These are phyloP conservation scores for Aphelinus atriplicis DNA, from an alignment of 1,140 invertebrate species.

Conservation along the genomic window DNA sequence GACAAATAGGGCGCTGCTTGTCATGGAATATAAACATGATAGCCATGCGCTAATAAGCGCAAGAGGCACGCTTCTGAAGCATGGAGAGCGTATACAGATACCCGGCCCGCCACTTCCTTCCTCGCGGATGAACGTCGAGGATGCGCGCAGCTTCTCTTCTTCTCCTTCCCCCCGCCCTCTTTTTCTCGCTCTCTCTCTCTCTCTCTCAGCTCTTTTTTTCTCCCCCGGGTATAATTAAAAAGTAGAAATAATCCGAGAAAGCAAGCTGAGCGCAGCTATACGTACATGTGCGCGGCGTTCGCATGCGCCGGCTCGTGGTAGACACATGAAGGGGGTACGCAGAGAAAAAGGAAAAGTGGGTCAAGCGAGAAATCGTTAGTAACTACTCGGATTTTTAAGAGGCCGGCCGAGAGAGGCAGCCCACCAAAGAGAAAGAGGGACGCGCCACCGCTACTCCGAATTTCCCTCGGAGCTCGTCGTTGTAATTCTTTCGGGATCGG, in stretches of 20 bases:
- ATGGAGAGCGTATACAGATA: neutral
- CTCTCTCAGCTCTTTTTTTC: slow-evolving; percentile 19
- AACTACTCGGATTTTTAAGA: slow-evolving; percentile 6
- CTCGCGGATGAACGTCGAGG: slow-evolving; percentile 19
- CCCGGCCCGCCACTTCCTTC: neutral
- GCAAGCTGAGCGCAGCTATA: neutral
- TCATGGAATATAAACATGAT: no score
- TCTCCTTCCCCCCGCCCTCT: neutral
- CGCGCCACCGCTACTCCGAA: no score
- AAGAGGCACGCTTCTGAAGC: no score
- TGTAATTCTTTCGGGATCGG: no score
- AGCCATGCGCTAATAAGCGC: no score
- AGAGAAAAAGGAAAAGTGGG: slow-evolving; percentile 2
- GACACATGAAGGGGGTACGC: neutral
- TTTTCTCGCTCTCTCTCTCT: neutral
- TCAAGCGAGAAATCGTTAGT: slow-evolving; percentile 37
- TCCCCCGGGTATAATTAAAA: slow-evolving; percentile 33
- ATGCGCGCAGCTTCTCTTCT: neutral
- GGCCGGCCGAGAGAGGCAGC: neutral
- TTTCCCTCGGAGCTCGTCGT: no score
- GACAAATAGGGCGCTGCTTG: no score
- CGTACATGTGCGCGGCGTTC: neutral
- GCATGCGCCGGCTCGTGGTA: neutral
- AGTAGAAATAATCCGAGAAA: slow-evolving; percentile 31
- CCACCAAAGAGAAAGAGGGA: no score